A percentile compares a stretch with the other conserved stretches of the same genome.
Evolutionary conservation across 2,113 vertebrate species (phyloP).

Genomic region (Grammomys surdaster): DNA sequence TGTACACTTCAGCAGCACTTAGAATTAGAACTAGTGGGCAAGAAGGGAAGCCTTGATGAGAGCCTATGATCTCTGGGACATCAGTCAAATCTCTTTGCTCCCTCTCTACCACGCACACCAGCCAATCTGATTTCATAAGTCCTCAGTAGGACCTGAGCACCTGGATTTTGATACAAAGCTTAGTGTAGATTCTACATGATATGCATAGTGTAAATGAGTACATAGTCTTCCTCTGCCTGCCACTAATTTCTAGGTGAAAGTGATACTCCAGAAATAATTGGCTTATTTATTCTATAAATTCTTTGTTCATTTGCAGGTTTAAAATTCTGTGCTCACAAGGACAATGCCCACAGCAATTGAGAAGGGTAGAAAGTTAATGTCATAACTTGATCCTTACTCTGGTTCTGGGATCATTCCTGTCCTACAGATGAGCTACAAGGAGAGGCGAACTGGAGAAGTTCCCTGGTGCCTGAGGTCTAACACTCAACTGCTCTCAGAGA

Average conservation of each 20-base stretch:
- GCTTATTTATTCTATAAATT: background rate
- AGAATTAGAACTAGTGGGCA: background rate
- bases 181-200: background rate
- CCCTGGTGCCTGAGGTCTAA: background rate
- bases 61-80: background rate
- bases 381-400: background rate
- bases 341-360: background rate
- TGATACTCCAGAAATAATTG: background rate
- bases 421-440: background rate
- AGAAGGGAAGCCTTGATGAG: background rate
- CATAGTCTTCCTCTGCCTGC: fast-evolving
- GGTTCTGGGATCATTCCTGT: background rate
- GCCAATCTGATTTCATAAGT: background rate
- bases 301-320: background rate
- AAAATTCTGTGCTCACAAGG: background rate
- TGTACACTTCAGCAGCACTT: background rate
- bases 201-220: background rate
- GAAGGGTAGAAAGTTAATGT: background rate
- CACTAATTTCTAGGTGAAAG: background rate
- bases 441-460: too few species aligned
- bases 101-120: too few species aligned
- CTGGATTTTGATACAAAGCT: background rate
- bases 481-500: background rate
- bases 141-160: background rate
- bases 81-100: background rate